Evolutionary conservation across 2,113 vertebrate species (phyloP).

Genomic region (Hypanus sabinus): DNA sequence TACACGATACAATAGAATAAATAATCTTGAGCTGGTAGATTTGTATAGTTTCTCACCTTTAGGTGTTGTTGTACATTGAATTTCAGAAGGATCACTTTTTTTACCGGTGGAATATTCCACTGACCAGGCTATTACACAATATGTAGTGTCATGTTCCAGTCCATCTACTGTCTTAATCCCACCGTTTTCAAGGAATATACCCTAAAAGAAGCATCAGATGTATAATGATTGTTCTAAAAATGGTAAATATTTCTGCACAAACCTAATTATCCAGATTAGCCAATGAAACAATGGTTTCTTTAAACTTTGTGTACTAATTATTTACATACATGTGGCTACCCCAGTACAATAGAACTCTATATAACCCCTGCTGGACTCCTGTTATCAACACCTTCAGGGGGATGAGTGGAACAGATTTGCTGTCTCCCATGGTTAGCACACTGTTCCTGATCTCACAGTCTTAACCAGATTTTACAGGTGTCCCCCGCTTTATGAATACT

Average conservation of each 20-base stretch:
- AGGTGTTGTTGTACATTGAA: slow-evolving; percentile 52
- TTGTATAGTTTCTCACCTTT: slow-evolving; percentile 52
- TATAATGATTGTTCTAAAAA: not conserved
- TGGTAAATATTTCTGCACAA: not conserved
- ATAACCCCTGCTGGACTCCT: not conserved
- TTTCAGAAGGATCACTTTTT: slow-evolving; percentile 48
- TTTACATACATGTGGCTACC: not conserved
- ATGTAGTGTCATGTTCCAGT: slow-evolving; percentile 55
- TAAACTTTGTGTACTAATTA: not conserved
- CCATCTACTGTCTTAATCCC: slow-evolving; percentile 48
- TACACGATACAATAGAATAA: not conserved
- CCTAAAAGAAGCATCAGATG: slow-evolving; percentile 48
- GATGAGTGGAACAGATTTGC: too few relatives aligned
- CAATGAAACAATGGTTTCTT: not conserved
- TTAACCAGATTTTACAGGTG: too few relatives aligned
- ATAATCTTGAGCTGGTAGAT: not conserved
- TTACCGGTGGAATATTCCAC: slow-evolving; percentile 44
- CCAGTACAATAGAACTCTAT: too few relatives aligned
- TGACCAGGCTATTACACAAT: slow-evolving; percentile 57
- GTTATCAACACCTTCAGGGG: too few relatives aligned
- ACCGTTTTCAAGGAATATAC: slow-evolving; percentile 52
- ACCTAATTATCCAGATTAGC: not conserved
- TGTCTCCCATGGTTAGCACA: too few relatives aligned
- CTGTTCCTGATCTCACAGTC: too few relatives aligned
- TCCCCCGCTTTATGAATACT: too few relatives aligned